Evolutionary conservation across 2,888 invertebrate species (phyloP).

Genomic region (Ptycholaimellus sp.): DNA sequence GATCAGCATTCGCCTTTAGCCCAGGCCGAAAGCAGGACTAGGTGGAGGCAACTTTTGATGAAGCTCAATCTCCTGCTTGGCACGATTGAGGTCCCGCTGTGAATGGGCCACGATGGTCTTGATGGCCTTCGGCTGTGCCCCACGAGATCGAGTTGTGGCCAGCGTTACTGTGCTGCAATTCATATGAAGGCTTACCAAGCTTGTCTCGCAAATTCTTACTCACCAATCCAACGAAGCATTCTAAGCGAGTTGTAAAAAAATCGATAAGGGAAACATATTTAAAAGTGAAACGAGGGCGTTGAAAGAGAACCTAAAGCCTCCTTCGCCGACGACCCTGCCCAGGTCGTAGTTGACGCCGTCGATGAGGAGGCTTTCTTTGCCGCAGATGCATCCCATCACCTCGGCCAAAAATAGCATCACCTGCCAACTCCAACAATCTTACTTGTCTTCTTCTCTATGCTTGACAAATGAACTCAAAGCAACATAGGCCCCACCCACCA

Average conservation of each 20-base stretch:
- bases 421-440: no score
- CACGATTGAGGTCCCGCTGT: constrained; percentile 44
- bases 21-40: constrained; percentile 9
- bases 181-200: no score
- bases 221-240: no score
- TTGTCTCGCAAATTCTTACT: no score
- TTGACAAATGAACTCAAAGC: not conserved
- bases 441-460: not conserved
- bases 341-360: constrained; percentile 46
- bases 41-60: constrained; percentile 37
- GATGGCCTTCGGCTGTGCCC: no score
- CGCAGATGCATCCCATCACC: constrained; percentile 42
- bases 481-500: not conserved
- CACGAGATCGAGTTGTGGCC: no score
- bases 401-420: no score
- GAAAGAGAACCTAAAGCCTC: no score
- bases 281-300: no score
- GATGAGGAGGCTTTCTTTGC: constrained; percentile 44
- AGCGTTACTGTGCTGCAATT: no score
- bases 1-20: not conserved
- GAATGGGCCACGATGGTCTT: constrained; percentile 58
- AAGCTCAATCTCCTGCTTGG: constrained; percentile 47
- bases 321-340: constrained; percentile 46
- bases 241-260: no score
- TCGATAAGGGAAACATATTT: no score